Evolutionary conservation across 37 sponge, comb jelly and placozoan species (phyloP).

Genomic region (Beroe ovata): DNA sequence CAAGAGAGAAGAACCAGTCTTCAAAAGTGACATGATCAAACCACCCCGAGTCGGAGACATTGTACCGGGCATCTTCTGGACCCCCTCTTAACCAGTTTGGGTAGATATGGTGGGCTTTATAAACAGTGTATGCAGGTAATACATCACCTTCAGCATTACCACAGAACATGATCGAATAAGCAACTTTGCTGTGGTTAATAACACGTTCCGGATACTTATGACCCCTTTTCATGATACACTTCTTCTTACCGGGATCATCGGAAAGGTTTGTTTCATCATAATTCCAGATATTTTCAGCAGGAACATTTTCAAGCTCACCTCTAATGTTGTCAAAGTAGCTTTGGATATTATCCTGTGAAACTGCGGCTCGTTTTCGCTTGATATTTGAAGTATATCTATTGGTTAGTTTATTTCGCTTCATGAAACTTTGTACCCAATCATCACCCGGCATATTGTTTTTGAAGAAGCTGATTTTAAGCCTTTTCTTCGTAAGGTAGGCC

Average conservation of each 20-base stretch:
- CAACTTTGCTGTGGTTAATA: neutral
- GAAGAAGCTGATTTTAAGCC: neutral
- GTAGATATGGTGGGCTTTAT: neutral
- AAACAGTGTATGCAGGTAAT: neutral
- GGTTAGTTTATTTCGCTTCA: neutral
- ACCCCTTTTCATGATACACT: neutral
- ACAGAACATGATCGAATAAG: neutral
- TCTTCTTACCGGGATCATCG: neutral
- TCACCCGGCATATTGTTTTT: neutral
- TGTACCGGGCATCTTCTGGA: neutral
- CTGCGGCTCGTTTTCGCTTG: neutral
- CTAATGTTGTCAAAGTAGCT: neutral
- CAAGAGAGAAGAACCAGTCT: neutral
- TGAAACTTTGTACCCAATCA: neutral
- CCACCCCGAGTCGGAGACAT: neutral
- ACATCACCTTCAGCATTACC: conserved; percentile 13
- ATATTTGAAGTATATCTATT: neutral
- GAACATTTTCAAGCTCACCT: conserved; percentile 8
- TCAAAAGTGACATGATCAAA: neutral
- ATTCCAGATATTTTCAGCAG: conserved; percentile 14
- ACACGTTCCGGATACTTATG: neutral
- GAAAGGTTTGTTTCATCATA: conserved; percentile 20
- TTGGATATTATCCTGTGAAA: neutral
- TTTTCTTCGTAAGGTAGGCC: neutral
- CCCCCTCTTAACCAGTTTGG: neutral